Base-by-base conservation (phyloP, 2,113 vertebrate genomes). In the Triplophysa rosa region DNA sequence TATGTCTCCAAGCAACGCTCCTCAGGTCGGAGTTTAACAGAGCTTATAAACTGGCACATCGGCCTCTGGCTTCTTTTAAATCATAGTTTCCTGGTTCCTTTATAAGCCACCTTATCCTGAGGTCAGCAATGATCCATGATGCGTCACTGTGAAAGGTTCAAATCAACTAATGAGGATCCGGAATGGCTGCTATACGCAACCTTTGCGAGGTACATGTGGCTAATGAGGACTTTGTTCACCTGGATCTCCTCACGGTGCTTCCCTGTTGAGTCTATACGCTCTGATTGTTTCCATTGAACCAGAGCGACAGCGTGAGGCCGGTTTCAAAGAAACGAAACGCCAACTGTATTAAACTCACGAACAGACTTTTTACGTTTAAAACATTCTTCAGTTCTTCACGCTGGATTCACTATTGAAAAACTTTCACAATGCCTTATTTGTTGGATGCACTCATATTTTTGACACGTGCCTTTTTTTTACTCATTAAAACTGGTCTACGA, bases 201-300 rank as follows among this genome's bases (percentile, higher is more conserved):
- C 79, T 21, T 33, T 67, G 64, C 56, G 1, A 33, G 58, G 16
- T 47, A 49, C 23, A 65, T 77, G 73, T 23, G 21, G n/a, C 63
- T 79, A 84, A 84, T 82, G 69, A 82, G 81, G 71, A 73, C 80
- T 77, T 80, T 71, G 56, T 67, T 65, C 59, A n/a, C 56, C 33
- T 45, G 40, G 23, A 42, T 66, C 17, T 71, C 64, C 69, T 70
- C 29, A 56, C n/a, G 9, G 58, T 7, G 33, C 59, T 52, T 37
- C 63, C 37, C 45, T 59, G 58, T 37, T 42, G 49, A 73, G 71
- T 65, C 61, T 45, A 54, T 65, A 37, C 8, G 45, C 42, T 54
- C 40, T 77, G 73, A 52, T 19, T 45, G 62, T 54, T 65, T 33
- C 45, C 73, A 77, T 0, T 77, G 73, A 77, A 65, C 73, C 73